Evolutionary conservation across 2,113 vertebrate genomes (phyloP).

Genomic region (Amphiprion ocellaris): DNA sequence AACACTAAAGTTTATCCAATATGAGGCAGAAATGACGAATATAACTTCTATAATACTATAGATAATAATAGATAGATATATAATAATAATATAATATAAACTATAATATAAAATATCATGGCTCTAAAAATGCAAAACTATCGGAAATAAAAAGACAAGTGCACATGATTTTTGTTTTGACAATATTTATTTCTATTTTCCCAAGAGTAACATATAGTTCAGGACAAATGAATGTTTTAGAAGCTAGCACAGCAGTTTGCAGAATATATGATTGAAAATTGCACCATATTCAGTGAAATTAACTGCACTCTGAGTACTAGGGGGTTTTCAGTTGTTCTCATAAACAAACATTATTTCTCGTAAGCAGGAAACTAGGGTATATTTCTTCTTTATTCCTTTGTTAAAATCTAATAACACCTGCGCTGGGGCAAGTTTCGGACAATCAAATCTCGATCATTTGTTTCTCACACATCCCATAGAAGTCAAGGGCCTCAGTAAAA

Average conservation of each 20-base stretch:
- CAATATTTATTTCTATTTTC: conserved; percentile 85
- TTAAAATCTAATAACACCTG: conserved; percentile 51
- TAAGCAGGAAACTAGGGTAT: conserved; percentile 44
- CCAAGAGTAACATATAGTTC: conserved; percentile 79
- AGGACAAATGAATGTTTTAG: conserved; percentile 75
- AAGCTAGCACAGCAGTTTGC: conserved; percentile 72
- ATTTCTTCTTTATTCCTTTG: conserved; percentile 13
- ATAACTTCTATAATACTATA: no score
- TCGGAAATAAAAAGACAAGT: background rate
- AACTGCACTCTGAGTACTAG: conserved; percentile 44
- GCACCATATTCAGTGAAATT: conserved; percentile 53
- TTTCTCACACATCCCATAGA: conserved; percentile 52
- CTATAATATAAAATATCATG: no score
- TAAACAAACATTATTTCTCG: conserved; percentile 44
- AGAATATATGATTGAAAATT: conserved; percentile 61
- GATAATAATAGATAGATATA: no score
- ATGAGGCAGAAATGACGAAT: background rate
- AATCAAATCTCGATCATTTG: conserved; percentile 25
- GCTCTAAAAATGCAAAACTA: background rate
- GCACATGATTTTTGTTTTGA: conserved; percentile 52
- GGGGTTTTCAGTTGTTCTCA: conserved; percentile 28
- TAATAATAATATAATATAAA: no score
- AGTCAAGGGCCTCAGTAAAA: conserved; percentile 48
- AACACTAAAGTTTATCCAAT: background rate
- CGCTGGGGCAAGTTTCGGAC: conserved; percentile 13